These are phyloP conservation scores for Linnaemya tessellans DNA, from an alignment of 2,888 invertebrate genomes.

Conservation along the genomic window DNA sequence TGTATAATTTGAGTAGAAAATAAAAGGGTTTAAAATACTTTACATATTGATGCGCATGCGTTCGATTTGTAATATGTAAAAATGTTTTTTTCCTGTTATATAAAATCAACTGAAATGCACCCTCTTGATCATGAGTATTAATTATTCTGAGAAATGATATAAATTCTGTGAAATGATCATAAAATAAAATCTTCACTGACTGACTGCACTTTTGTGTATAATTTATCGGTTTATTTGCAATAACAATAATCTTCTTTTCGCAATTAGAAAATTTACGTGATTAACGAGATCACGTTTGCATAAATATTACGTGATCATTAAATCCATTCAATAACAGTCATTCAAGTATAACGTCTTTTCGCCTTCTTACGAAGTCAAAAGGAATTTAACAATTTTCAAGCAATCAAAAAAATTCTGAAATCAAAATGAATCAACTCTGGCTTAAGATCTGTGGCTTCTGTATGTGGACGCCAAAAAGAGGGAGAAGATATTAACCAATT, in stretches of 20 bases:
- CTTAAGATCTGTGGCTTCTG: constrained; percentile 55
- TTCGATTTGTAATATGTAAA: background rate
- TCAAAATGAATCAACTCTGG: constrained; percentile 58
- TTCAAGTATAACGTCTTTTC: constrained; percentile 51
- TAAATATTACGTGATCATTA: constrained; percentile 64
- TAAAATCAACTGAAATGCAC: constrained; percentile 20
- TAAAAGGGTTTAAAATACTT: no score
- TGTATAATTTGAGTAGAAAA: no score
- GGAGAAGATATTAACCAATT: constrained; percentile 23
- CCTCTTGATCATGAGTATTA: constrained; percentile 38
- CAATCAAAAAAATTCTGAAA: constrained; percentile 44
- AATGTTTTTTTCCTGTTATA: background rate
- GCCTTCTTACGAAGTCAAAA: constrained; percentile 36
- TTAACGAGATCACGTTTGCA: constrained; percentile 71
- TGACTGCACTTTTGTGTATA: constrained; percentile 38
- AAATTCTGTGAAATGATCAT: constrained; percentile 4
- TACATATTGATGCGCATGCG: background rate
- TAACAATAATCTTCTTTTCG: constrained; percentile 49
- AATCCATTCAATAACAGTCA: constrained; percentile 51
- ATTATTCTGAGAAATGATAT: constrained; percentile 34
- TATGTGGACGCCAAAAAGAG: constrained; percentile 23
- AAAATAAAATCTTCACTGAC: constrained; percentile 9
- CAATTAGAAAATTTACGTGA: constrained; percentile 67
- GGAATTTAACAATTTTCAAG: constrained; percentile 38
- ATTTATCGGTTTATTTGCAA: constrained; percentile 52